Base-by-base conservation (phyloP, 2,113 vertebrate species). In the Oncorhynchus clarkii region DNA sequence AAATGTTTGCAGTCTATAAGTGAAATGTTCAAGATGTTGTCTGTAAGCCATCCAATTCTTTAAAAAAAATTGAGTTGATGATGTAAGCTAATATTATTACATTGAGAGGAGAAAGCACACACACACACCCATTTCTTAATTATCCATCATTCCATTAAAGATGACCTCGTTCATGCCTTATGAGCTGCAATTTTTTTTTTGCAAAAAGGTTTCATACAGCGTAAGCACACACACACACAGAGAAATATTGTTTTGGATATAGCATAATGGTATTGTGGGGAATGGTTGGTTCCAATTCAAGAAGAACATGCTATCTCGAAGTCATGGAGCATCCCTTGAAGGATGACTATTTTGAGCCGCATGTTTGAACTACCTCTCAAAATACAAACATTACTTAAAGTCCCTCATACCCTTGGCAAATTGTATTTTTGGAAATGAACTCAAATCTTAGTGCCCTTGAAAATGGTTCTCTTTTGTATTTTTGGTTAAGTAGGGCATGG, bases 1-100 rank as follows among this genome's bases (percentile, higher is more conserved):
- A 89, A 85, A 78, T 78, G 72, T 88, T 77, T 80, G 76, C 70
- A 84, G 82, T 82, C 78, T 81, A 67, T 80, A 82, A 79, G 82
- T 86, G 71, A 72, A 74, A 80, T 73, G 84, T 81, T 81, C 73
- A 24, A 78, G 76, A 77, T 70, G 73, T 76, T 80, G 82, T 75
- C n/a, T 73, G 34, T 80, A 75, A 88, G 77, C 77, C 78, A 75
- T 82, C 77, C 11, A 4, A 4, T 79, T 83, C 75, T 73, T 80
- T 75, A 75, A 64, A 86, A 77, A 9, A 81, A 84, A 78, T 70
- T 64, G 18, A 82, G 48, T 39, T 49, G 26, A 29, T 74, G 67
- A 71, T 59, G 74, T 74, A 45, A 80, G 86, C 78, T 76, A 77
- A 80, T 78, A 75, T 84, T 73, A 75, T 84, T 73, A 81, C 78